Evolutionary conservation across 2,113 vertebrate genomes (phyloP).

Genomic region (Nicator chloris): DNA sequence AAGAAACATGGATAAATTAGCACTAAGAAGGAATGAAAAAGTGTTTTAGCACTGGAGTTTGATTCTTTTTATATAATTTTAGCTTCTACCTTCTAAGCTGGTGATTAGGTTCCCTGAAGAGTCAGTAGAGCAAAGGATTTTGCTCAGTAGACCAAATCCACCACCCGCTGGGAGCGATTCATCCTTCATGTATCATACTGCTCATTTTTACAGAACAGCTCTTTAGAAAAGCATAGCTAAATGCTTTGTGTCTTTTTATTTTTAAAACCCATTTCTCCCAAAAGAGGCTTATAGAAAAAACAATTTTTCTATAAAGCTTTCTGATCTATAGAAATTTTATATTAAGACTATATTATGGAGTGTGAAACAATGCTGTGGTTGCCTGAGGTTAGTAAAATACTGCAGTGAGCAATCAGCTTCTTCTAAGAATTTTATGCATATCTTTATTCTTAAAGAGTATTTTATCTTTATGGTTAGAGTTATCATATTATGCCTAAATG

Average conservation of each 20-base stretch:
- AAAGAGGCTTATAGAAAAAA: neutral
- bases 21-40: neutral
- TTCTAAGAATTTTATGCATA: neutral
- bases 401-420: neutral
- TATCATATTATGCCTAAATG: neutral
- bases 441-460: neutral
- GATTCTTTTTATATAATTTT: neutral
- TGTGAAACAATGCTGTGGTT: neutral
- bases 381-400: neutral
- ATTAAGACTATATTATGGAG: neutral
- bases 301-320: neutral
- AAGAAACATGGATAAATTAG: accelerated
- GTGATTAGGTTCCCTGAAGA: neutral
- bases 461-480: neutral
- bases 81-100: neutral
- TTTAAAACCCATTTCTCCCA: neutral
- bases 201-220: neutral
- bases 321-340: neutral
- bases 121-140: neutral
- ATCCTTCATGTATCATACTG: neutral
- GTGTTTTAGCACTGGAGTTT: neutral
- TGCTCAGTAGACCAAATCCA: neutral
- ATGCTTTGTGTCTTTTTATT: neutral
- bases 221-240: neutral
- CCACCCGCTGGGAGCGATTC: accelerated